Evolutionary conservation across 2,113 vertebrate genomes (phyloP), one percentile per base, ranked within the genome.

Genomic region (Paedocypris sp.): DNA sequence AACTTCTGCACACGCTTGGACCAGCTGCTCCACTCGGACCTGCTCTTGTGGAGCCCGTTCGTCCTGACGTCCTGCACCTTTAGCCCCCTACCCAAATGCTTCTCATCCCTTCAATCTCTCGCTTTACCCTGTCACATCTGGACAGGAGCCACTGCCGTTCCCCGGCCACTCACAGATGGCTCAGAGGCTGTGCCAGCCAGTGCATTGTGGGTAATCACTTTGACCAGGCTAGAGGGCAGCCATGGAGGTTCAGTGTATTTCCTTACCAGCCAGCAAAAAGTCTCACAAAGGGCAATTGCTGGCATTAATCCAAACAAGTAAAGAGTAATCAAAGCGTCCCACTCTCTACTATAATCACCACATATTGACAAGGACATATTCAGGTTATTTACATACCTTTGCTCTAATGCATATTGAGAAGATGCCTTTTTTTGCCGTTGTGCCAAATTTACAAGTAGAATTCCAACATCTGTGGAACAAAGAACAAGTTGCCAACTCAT

Each of bases 51-150:
- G 35, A 58, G 59, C 63, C 43, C 19, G 22, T 58, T 53, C 47
- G 42, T 52, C 59, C 31, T 48, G 31, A 28, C n/a, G 41, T 46
- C 28, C 43, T 48, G 43, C 52, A 60, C 66, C 36, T 52, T 47
- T 28, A 19, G 19, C 8, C 50, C 46, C 23, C n/a, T 15, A 26
- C 73, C 23, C 66, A 59, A 69, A 61, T 64, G 65, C 66, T 53
- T 58, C 54, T n/a, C 39, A 50, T 16, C 41, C 66, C 53, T 59
- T 46, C 28, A 62, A 43, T 64, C 50, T 39, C 47, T 47, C 39
- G 46, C 66, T 73, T 72, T 22, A 38, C 69, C 73, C 77, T 85
- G 89, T 86, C 87, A 89, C 88, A 93, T 92, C 86, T 92, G 90
- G 90, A 86, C 84, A 82, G 71, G 82, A 82, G 86, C 85, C 77